A percentile compares a stretch with the other conserved stretches of the same genome.
phyloP scores from a whole-genome alignment of 2,888 invertebrate species.

The Eristalinus sepulchralis region DNA sequence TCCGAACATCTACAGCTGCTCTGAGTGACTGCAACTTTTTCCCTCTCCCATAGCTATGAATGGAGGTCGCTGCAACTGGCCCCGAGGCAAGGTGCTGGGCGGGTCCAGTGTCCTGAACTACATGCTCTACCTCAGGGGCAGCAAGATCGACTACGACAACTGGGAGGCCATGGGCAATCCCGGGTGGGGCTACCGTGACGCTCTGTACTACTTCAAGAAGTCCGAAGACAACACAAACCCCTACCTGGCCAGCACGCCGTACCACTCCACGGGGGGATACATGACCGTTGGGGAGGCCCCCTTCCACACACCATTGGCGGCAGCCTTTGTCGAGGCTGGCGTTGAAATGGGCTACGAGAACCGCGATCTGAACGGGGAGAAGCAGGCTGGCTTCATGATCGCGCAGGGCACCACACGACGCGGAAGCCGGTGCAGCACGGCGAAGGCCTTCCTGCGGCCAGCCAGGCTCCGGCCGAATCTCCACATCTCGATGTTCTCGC shows the following conservation, averaged over 20 bases:
- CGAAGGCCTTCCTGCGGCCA: conserved; percentile 92
- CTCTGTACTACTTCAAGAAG: conserved; percentile 92
- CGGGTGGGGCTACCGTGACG: conserved; percentile 93
- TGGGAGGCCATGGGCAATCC: conserved; percentile 94
- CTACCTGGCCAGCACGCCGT: conserved; percentile 89
- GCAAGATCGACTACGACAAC: conserved; percentile 92
- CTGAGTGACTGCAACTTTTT: neutral
- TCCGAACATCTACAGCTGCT: too few species aligned
- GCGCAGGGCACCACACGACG: conserved; percentile 90
- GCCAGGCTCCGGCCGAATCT: conserved; percentile 90
- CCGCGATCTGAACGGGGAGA: conserved; percentile 92
- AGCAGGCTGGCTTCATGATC: conserved; percentile 94
- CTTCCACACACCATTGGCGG: conserved; percentile 91
- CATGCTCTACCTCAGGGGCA: conserved; percentile 95
- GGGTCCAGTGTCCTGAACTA: conserved; percentile 95
- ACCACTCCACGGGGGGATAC: conserved; percentile 90
- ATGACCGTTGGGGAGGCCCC: conserved; percentile 93
- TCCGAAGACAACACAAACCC: conserved; percentile 95
- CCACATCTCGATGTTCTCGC: conserved; percentile 91
- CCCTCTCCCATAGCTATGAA: conserved; percentile 86
- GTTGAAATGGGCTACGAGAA: conserved; percentile 92
- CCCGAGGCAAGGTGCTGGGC: conserved; percentile 94
- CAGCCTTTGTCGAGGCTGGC: conserved; percentile 91
- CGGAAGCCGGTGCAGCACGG: conserved; percentile 93
- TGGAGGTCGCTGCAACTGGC: conserved; percentile 93